Base-by-base conservation (phyloP, 2,888 invertebrate genomes). In the Chesias legatella region DNA sequence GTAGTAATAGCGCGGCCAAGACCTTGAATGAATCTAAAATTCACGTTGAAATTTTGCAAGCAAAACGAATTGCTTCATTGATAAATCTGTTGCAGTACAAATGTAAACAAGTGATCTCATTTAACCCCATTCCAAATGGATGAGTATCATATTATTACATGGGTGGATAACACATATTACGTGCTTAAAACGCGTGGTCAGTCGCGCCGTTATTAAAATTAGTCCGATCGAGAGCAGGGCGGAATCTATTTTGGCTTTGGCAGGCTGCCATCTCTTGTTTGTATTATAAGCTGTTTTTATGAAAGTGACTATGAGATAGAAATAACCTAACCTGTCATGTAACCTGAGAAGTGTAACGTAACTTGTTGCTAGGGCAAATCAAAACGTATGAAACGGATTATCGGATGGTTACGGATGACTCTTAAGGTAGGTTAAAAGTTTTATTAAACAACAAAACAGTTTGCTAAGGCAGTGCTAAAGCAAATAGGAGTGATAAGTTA, bases 221-320 rank as follows among this genome's bases (percentile, higher is more conserved):
- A 86, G 86, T 81, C 67, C 73, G 73, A 77, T 79, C 77, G 80
- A 78, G 81, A 85, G 75, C 79, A 71, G 83, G 75, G 72, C 74
- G 73, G 66, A 76, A 72, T 77, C 86, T 88, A 88, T 88, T 88
- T 86, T 73, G 54, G 71, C 40, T 44, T 73, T 88, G 88, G 88
- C 88, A 77, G 48, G 57, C 53, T 80, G 88, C 88, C 88, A 88
- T 78, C 78, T 75, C 78, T 82, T 81, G 88, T 88, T 88, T 86
- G 86, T 88, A 88, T 84, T 88, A 86, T 88, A 88, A 86, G 83
- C 83, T 79, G 86, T 88, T 88, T 88, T 88, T 88, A 88, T 88
- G 88, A 88, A 88, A 88, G 82, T 79, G 81, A 81, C 80, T 81
- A 80, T 78, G 74, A 70, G 86, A 84, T 88, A 76, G 82, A 88